Conservation (phyloP, 2,113 vertebrate species). For the Chamaetylas fuelleborni region DNA sequence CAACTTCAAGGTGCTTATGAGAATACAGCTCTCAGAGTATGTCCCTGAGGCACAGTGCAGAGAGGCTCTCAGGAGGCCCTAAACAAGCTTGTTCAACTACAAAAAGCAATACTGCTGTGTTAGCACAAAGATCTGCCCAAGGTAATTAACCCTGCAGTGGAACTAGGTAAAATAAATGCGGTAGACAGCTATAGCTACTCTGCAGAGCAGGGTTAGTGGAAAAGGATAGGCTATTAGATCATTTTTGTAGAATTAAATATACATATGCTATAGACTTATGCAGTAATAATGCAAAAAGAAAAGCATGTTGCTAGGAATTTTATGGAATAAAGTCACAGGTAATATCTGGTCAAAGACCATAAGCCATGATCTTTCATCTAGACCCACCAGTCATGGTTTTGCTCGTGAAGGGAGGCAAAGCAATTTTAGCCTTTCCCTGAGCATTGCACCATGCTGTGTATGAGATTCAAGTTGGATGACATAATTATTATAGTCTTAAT, state of each 20-base stretch:
- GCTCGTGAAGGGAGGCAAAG: background rate
- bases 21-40: background rate
- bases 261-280: background rate
- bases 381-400: background rate
- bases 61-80: background rate
- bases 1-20: background rate
- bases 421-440: background rate
- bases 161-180: background rate
- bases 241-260: background rate
- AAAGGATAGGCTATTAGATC: background rate
- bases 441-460: background rate
- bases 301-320: background rate
- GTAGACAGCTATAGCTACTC: background rate
- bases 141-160: slow-evolving; percentile 15
- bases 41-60: background rate
- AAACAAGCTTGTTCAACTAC: background rate
- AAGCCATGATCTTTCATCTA: background rate
- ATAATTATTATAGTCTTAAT: background rate
- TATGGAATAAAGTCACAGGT: background rate
- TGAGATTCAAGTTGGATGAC: background rate
- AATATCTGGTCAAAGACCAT: background rate
- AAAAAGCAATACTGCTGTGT: slow-evolving; percentile 7
- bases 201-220: background rate
- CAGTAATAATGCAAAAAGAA: background rate
- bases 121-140: background rate